Evolutionary conservation across 2,113 vertebrate genomes (phyloP), one percentile per base, ranked within the genome.

Genomic region (Thinocorus orbignyianus): DNA sequence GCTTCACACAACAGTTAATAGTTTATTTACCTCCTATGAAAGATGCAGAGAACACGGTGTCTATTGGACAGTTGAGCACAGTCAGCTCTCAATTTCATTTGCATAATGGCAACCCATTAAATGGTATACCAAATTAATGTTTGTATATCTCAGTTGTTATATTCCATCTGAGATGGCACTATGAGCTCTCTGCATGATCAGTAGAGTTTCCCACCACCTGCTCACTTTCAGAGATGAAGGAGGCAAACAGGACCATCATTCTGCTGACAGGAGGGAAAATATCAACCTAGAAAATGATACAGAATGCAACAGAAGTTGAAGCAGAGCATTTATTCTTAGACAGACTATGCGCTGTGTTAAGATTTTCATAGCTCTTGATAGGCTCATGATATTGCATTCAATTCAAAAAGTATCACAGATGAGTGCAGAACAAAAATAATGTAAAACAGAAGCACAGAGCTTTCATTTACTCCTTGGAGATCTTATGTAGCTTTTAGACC

Each of bases 81-180:
- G 31, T 65, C 89, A 71, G 20, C 64, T 86, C 68, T 73, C 4
- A 1, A 30, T 92, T 96, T 71, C 70, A 78, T 93, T 95, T 96
- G 39, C 55, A 55, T 60, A 61, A 64, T 78, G 66, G 9, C 39
- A 88, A 71, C 42, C 49, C n/a, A 55, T 92, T 81, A 92, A 90
- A 49, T 28, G 69, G 22, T 69, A 72, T 55, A 35, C 39, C 68
- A 97, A 90, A 94, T 92, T 64, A 81, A 55, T 71, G 69, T 86
- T 83, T 88, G 12, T 83, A 31, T 88, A 46, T 88, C 18, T 93
- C 60, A 62, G 46, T 82, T 83, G 31, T 85, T 79, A 48, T 49
- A 70, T 70, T 91, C 54, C 20, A 35, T 72, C 62, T 7, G 10
- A 66, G 60, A 64, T 42, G 52, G 13, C 13, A 46, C 22, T 30